Percentiles rank a stretch among this genome's conserved stretches.
phyloP scores from a whole-genome alignment of 2,888 invertebrate genomes.

The Criorhina ranunculi region DNA sequence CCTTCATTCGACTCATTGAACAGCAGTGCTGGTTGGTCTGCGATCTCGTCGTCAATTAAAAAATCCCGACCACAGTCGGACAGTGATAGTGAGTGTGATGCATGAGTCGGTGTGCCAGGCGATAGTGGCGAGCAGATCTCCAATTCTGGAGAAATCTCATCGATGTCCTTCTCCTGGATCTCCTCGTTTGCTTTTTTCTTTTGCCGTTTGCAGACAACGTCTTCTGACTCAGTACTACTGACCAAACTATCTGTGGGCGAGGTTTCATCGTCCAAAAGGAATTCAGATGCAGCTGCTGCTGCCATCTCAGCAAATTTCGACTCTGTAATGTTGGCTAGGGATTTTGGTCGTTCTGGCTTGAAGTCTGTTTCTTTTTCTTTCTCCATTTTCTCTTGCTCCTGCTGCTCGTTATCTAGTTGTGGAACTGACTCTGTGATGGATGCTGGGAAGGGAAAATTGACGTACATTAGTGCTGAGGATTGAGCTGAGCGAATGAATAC shows the following conservation, averaged over 20 bases:
- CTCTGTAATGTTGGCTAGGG: conserved; percentile 82
- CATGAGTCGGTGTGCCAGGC: conserved; percentile 92
- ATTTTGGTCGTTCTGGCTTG: conserved; percentile 80
- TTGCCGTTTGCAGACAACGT: conserved; percentile 81
- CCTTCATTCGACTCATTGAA: conserved; percentile 86
- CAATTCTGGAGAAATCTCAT: conserved; percentile 84
- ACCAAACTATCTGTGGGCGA: conserved; percentile 93
- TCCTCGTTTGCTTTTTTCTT: conserved; percentile 84
- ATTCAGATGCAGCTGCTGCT: conserved; percentile 89
- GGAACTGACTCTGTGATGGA: conserved; percentile 77
- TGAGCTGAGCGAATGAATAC: conserved; percentile 46
- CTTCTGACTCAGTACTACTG: conserved; percentile 84
- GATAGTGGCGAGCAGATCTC: conserved; percentile 86
- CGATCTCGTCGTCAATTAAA: conserved; percentile 95
- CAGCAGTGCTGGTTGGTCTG: conserved; percentile 93
- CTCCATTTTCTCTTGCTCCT: conserved; percentile 47
- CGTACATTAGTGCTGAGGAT: too few relatives aligned
- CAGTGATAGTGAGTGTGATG: conserved; percentile 91
- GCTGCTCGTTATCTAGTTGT: conserved; percentile 43
- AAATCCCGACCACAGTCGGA: conserved; percentile 91
- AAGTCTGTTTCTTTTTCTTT: conserved; percentile 76
- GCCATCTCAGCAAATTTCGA: conserved; percentile 90
- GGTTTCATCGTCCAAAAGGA: conserved; percentile 92
- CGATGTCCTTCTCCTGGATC: conserved; percentile 84
- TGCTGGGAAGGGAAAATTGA: conserved; percentile 60